A percentile compares a stretch with the other conserved stretches of the same genome.
Evolutionary conservation across 2,797 vertebrate genomes (phyloP).

Genomic region (Apodemus agrarius): DNA sequence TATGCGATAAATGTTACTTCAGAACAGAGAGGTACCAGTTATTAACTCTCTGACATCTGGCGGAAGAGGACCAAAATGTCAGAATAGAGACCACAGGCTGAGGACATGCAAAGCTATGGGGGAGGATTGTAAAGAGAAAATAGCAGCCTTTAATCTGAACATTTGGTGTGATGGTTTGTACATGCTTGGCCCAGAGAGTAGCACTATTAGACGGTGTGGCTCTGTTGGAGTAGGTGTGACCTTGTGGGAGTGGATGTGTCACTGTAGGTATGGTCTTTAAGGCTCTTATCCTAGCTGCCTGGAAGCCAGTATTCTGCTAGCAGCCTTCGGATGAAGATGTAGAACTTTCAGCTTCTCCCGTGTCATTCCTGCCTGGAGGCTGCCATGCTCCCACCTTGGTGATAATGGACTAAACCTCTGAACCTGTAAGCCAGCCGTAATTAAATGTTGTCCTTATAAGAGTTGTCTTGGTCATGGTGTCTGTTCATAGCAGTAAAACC

Average conservation of each 20-base stretch:
- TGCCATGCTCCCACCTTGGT: background rate
- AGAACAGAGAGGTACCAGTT: constrained; percentile 39
- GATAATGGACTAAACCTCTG: background rate
- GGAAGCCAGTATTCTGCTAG: background rate
- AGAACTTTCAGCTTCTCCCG: background rate
- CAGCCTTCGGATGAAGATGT: background rate
- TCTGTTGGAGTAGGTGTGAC: background rate
- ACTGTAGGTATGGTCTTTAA: too few species aligned
- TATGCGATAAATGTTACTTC: background rate
- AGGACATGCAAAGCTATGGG: background rate
- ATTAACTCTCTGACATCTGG: constrained; percentile 36
- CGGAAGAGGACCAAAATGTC: constrained; percentile 49
- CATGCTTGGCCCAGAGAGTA: background rate
- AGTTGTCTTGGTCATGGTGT: background rate
- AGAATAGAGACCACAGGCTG: constrained; percentile 16
- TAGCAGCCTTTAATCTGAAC: background rate
- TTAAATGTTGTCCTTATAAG: background rate
- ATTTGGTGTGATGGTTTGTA: background rate
- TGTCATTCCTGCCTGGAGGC: background rate
- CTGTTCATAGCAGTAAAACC: background rate
- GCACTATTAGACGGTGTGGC: background rate
- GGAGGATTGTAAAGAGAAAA: constrained; percentile 24
- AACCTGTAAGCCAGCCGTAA: background rate
- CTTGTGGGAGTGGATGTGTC: too few species aligned
- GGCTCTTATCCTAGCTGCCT: too few species aligned